Base-by-base conservation (phyloP, 2,888 invertebrate genomes). In the Blastobasis adustella region DNA sequence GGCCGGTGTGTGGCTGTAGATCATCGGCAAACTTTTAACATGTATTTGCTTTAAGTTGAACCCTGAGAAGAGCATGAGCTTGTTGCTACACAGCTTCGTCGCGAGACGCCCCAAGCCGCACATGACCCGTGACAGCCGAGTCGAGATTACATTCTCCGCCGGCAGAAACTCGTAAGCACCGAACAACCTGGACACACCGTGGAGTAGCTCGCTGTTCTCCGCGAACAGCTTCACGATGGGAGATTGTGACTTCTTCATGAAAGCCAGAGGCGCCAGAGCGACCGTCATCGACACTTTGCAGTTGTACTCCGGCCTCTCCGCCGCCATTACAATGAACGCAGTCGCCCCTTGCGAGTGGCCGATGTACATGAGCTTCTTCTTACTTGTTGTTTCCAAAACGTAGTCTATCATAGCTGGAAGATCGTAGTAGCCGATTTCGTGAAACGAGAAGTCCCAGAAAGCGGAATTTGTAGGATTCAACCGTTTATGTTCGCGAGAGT, bases 311-410 rank as follows among this genome's bases (percentile, higher is more conserved):
- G 91, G 90, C 48, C 69, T 79, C 61, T 88, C 75, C 0, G 90
- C 83, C 7, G 80, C 76, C 84, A 92, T 79, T 0, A 90, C 90
- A 60, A 86, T 92, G 62, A 90, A 91, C 46, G 74, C 68, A 0
- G 92, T 91, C 0, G 91, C 90, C 0, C 94, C 94, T 82, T 91
- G 90, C 2, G 93, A 94, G 70, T 94, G 93, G 0, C 94, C 95
- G 1, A 93, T 71, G 73, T 93, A 94, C 62, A 90, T 89, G 0
- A 95, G 49, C 46, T 89, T 79, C 0, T 82, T 53, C 41, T 89
- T 76, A 0, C 81, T 79, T 0, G 92, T 92, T 0, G 53, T 51
- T 0, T 71, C 54, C 1, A 91, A 62, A 1, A 91, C 82, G 62
- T 91, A 89, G 64, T 95, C 92, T 7, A 96, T 90, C 82, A 91